These are phyloP conservation scores for Abscondita cerata DNA, from an alignment of 2,888 invertebrate species.

Conservation along the genomic window DNA sequence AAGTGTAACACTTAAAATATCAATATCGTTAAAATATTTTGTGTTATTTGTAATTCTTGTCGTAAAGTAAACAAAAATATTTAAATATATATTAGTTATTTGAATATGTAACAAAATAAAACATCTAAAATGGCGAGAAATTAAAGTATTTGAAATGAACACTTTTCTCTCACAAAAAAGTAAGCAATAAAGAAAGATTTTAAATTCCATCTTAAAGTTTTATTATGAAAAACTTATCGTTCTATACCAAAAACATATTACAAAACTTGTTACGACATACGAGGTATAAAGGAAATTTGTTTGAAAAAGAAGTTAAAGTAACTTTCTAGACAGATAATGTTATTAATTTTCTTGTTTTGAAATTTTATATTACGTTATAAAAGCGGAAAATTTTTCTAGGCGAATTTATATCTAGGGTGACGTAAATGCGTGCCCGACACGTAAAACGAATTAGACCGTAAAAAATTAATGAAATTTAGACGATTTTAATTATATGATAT, in stretches of 20 bases:
- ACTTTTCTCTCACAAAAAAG: no score
- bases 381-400: not conserved
- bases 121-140: no score
- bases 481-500: not conserved
- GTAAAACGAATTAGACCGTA: not conserved
- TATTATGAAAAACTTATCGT: not conserved
- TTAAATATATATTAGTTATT: no score
- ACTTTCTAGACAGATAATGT: constrained; percentile 11
- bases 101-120: no score
- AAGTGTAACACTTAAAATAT: no score
- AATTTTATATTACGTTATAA: not conserved
- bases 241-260: constrained; percentile 4
- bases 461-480: constrained; percentile 2
- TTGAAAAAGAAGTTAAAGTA: constrained; percentile 4
- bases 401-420: not conserved
- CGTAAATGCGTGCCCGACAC: not conserved
- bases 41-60: no score
- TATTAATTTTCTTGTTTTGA: constrained; percentile 12
- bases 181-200: not conserved
- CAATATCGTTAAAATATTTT: no score
- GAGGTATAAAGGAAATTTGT: constrained; percentile 8
- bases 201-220: constrained; percentile 4
- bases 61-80: no score
- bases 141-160: no score
- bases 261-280: constrained; percentile 9